phyloP scores from a whole-genome alignment of 1,140 invertebrate genomes.

The Drosophila biarmipes region DNA sequence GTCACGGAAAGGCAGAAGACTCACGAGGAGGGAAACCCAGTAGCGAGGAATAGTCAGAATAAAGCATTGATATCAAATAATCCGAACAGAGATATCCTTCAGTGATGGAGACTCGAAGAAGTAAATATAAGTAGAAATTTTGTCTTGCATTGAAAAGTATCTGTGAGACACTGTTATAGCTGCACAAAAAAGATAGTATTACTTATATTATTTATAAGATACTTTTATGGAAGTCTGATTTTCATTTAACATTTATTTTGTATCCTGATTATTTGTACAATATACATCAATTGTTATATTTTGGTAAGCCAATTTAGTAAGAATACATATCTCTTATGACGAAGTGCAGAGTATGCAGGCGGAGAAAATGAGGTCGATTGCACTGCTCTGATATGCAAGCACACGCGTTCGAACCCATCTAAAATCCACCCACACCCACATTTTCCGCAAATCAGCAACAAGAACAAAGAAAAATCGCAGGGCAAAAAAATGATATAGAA shows the following conservation, averaged over 20 bases:
- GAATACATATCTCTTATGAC: neutral
- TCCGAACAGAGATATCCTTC: neutral
- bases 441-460: constrained; percentile 5
- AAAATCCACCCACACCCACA: neutral
- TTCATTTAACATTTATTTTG: too few relatives aligned
- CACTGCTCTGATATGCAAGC: constrained; percentile 57
- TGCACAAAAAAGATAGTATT: too few relatives aligned
- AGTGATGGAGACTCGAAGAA: too few relatives aligned
- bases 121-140: too few relatives aligned
- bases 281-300: too few relatives aligned
- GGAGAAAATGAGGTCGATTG: constrained; percentile 2
- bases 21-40: neutral
- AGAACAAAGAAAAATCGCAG: constrained; percentile 6
- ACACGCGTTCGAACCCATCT: constrained; percentile 36
- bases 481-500: constrained; percentile 2
- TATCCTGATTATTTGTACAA: too few relatives aligned
- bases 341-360: neutral
- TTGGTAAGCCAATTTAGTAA: too few relatives aligned
- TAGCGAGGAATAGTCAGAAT: neutral
- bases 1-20: constrained; percentile 21
- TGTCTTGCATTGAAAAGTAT: too few relatives aligned
- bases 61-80: neutral
- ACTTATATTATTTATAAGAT: too few relatives aligned
- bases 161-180: too few relatives aligned
- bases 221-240: too few relatives aligned